Evolutionary conservation across 2,113 vertebrate genomes (phyloP).

Genomic region (Heterotilapia buettikoferi): DNA sequence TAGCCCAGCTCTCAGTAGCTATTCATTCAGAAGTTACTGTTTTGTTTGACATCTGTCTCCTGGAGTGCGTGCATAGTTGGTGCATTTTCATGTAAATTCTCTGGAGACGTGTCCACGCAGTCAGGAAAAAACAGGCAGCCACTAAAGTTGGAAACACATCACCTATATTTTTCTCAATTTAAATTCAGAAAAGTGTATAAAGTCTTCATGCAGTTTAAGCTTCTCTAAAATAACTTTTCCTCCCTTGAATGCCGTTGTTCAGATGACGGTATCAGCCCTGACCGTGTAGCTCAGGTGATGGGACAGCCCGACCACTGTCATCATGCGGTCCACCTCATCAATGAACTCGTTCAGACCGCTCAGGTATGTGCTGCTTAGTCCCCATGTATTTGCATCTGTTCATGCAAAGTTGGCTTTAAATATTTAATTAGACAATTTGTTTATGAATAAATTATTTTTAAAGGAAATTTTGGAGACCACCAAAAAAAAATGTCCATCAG

Average conservation of each 20-base stretch:
- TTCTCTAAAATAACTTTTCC: background rate
- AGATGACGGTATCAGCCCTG: slow-evolving; percentile 95
- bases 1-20: background rate
- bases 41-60: background rate
- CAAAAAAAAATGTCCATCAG: background rate
- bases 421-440: background rate
- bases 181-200: background rate
- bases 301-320: slow-evolving; percentile 94
- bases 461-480: background rate
- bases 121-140: background rate
- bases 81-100: background rate
- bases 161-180: background rate
- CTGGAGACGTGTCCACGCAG: background rate
- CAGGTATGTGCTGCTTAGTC: slow-evolving; percentile 75
- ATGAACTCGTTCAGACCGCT: slow-evolving; percentile 91
- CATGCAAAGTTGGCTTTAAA: background rate
- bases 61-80: background rate
- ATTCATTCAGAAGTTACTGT: background rate
- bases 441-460: background rate
- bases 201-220: background rate
- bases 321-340: slow-evolving; percentile 93
- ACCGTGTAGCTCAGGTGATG: slow-evolving; percentile 94
- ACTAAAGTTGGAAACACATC: background rate
- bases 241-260: slow-evolving; percentile 1
- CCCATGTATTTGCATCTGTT: background rate